Evolutionary conservation across 2,797 vertebrate genomes (phyloP).

Genomic region (Gallinago stenura): DNA sequence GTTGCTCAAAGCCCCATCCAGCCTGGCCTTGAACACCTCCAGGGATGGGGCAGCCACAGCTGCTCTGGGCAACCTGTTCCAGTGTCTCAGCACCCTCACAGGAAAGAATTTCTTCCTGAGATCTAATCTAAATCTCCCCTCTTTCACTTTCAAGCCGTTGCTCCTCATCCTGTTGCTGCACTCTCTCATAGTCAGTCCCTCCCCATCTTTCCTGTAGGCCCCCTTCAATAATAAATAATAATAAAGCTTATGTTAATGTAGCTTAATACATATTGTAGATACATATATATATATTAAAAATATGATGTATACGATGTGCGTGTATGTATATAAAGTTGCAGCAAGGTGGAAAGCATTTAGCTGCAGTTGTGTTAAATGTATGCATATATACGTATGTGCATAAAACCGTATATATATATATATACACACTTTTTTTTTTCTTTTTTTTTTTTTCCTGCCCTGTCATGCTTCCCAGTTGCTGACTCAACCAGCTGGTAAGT

Average conservation of each 20-base stretch:
- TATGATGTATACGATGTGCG: background rate
- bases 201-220: background rate
- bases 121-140: background rate
- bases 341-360: background rate
- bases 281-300: background rate
- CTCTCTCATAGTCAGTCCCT: background rate
- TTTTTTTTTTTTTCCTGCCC: background rate
- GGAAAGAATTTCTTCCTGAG: no score
- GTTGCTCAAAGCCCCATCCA: no score
- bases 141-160: background rate
- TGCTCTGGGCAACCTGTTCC: no score
- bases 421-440: no score
- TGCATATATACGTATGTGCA: rapidly evolving
- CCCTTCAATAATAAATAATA: background rate
- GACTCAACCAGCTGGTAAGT: background rate
- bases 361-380: background rate
- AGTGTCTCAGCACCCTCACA: no score
- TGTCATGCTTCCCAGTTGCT: background rate
- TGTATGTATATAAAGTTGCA: background rate
- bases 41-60: no score
- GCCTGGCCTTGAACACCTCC: background rate
- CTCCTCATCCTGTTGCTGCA: no score
- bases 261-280: background rate
- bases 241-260: background rate
- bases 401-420: background rate